Percentiles rank a stretch among this genome's conserved stretches.
Conservation (phyloP, 2,888 invertebrate genomes). For the Notodonta ziczac region DNA sequence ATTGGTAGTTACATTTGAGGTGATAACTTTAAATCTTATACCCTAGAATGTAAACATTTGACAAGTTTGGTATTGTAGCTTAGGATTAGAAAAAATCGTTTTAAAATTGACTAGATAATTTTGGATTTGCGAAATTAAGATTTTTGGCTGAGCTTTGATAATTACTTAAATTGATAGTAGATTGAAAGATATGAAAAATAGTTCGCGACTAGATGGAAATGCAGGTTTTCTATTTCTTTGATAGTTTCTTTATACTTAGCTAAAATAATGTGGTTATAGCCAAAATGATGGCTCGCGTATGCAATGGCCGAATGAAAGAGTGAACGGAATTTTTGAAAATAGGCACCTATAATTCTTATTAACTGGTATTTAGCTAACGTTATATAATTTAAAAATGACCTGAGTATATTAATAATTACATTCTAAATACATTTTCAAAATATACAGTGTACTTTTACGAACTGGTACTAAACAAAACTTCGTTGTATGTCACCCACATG, state of each 20-base stretch:
- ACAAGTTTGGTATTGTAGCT: constrained; percentile 73
- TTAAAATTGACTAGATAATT: constrained; percentile 80
- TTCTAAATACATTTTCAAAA: constrained; percentile 40
- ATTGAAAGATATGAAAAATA: constrained; percentile 45
- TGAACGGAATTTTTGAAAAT: neutral
- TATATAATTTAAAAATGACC: constrained; percentile 26
- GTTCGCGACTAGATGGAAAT: constrained; percentile 57
- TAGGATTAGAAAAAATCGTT: constrained; percentile 61
- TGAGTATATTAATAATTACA: constrained; percentile 36
- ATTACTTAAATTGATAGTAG: constrained; percentile 48
- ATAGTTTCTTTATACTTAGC: constrained; percentile 5
- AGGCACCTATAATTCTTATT: neutral
- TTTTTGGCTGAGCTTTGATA: constrained; percentile 63
- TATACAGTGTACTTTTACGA: constrained; percentile 63
- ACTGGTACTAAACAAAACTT: constrained; percentile 75
- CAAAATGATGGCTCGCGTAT: neutral
- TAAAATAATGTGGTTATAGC: no score
- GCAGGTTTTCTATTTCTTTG: constrained; percentile 41
- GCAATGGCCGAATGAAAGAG: neutral
- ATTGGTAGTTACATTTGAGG: constrained; percentile 66
- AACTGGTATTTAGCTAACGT: constrained; percentile 6
- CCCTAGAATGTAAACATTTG: constrained; percentile 47
- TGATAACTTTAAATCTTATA: constrained; percentile 35
- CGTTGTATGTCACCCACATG: constrained; percentile 72
- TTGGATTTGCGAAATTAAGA: constrained; percentile 70